A percentile compares a stretch with the other conserved stretches of the same genome.
Evolutionary conservation across 2,113 vertebrate genomes (phyloP).

Genomic region (human): DNA sequence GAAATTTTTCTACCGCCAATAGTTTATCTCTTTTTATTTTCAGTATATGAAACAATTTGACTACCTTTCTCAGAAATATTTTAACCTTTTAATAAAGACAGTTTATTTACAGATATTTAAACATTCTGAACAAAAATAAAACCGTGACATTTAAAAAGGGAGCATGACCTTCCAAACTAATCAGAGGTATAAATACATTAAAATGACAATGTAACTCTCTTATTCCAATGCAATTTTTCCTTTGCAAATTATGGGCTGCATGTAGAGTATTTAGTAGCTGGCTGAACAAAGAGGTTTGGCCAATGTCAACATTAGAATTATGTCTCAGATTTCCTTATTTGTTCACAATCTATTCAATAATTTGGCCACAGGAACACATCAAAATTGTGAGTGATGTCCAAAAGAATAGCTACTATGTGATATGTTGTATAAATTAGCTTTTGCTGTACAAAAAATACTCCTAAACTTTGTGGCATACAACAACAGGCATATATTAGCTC

Average conservation of each 20-base stretch:
- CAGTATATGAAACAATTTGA: background rate
- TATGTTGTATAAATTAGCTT: background rate
- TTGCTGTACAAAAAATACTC: background rate
- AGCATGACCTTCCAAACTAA: background rate
- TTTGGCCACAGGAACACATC: background rate
- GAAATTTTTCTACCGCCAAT: background rate
- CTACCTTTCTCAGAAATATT: background rate
- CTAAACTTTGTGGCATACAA: background rate
- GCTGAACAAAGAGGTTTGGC: background rate
- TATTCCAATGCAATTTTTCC: background rate
- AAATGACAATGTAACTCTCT: slow-evolving; percentile 19
- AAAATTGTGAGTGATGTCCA: background rate
- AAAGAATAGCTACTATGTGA: background rate
- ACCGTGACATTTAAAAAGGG: background rate
- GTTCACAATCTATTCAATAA: background rate
- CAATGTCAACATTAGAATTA: background rate
- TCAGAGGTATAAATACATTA: background rate
- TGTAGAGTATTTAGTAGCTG: background rate
- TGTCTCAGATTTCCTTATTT: background rate
- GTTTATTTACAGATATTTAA: slow-evolving; percentile 10
- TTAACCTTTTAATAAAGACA: background rate
- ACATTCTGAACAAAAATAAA: slow-evolving; percentile 19
- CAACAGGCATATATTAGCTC: background rate
- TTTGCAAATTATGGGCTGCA: background rate
- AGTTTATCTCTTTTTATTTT: background rate